phyloP scores from a whole-genome alignment of 2,888 invertebrate species.

The Ceramica pisi region DNA sequence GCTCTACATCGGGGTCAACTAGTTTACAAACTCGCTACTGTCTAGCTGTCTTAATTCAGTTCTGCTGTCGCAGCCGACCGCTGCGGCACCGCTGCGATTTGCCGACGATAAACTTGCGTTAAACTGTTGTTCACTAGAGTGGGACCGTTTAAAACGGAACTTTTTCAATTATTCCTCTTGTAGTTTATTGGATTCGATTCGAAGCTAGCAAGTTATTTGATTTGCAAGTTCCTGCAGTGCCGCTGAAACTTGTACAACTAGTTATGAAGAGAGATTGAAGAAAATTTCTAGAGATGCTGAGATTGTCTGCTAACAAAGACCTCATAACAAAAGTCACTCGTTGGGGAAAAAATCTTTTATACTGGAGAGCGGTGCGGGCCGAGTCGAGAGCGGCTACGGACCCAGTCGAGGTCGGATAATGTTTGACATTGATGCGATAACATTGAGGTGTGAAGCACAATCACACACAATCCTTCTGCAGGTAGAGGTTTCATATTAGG shows the following conservation, averaged over 20 bases:
- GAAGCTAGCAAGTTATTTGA: constrained; percentile 75
- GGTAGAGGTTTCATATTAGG: too few relatives aligned
- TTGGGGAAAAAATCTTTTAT: constrained; percentile 43
- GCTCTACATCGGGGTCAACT: constrained; percentile 63
- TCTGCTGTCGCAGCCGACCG: constrained; percentile 76
- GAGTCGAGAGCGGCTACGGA: constrained; percentile 4
- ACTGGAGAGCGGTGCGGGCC: constrained; percentile 12
- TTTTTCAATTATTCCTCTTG: constrained; percentile 80
- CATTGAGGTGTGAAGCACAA: background rate
- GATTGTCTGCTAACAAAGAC: constrained; percentile 60
- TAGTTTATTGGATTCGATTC: constrained; percentile 77
- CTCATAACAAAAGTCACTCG: constrained; percentile 58
- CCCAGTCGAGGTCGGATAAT: background rate
- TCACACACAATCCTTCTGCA: background rate
- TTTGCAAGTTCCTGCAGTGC: constrained; percentile 72
- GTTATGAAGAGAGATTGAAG: constrained; percentile 66
- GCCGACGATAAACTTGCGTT: constrained; percentile 74
- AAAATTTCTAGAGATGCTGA: constrained; percentile 51
- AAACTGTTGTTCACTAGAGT: constrained; percentile 73
- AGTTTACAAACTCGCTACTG: constrained; percentile 78
- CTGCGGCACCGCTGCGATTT: constrained; percentile 72
- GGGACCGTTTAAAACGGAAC: constrained; percentile 75
- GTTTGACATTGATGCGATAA: constrained; percentile 15
- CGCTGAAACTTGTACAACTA: constrained; percentile 63
- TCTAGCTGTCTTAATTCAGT: constrained; percentile 82